A percentile compares a stretch with the other conserved stretches of the same genome.
phyloP scores from a whole-genome alignment of 2,113 vertebrate genomes.

The Carassius gibelio region DNA sequence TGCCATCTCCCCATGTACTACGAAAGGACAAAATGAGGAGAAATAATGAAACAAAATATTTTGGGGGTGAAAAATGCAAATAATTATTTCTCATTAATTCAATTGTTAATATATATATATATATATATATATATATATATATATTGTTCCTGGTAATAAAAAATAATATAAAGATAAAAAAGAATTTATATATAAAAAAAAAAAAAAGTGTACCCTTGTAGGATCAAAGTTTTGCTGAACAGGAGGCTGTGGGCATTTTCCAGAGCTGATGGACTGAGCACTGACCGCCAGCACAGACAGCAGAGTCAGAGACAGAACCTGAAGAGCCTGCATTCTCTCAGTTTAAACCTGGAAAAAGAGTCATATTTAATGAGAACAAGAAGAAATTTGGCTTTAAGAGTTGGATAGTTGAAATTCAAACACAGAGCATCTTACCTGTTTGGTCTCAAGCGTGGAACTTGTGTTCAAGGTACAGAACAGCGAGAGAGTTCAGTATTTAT shows the following conservation, averaged over 20 bases:
- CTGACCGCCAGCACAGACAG: constrained; percentile 59
- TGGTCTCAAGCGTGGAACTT: background rate
- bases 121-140: too few relatives aligned
- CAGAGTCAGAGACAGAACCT: constrained; percentile 65
- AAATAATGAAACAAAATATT: background rate
- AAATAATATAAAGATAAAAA: too few relatives aligned
- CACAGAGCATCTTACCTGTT: constrained; percentile 52
- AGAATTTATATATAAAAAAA: too few relatives aligned
- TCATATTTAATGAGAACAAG: background rate
- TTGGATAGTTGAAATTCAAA: background rate
- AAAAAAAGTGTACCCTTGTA: constrained; percentile 59
- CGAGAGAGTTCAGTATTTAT: constrained; percentile 29
- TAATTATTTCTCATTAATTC: too few relatives aligned
- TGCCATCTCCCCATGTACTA: constrained; percentile 87
- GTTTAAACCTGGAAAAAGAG: constrained; percentile 50
- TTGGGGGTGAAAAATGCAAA: too few relatives aligned
- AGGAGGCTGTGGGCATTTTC: constrained; percentile 63
- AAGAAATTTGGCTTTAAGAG: background rate
- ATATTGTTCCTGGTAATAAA: too few relatives aligned
- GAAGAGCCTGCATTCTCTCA: constrained; percentile 64
- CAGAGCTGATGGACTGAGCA: constrained; percentile 54
- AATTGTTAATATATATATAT: too few relatives aligned
- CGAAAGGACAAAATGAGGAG: constrained; percentile 20
- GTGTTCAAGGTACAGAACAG: background rate
- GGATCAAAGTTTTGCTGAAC: constrained; percentile 69